Evolutionary conservation across 2,888 invertebrate genomes (phyloP).

Genomic region (Meandrusa payeni): DNA sequence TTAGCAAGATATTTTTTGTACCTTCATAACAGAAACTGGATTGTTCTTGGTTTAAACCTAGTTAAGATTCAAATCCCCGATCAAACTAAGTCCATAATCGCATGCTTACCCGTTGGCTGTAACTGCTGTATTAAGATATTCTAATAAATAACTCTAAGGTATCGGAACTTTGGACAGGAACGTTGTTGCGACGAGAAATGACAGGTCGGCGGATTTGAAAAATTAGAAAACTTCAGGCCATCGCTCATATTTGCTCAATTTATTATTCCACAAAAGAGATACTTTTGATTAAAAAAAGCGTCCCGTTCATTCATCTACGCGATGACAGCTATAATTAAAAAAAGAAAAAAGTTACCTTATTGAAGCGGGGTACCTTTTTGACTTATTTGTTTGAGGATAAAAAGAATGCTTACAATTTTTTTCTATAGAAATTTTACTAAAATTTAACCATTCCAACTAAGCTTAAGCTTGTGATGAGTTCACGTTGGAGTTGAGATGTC

Average conservation of each 20-base stretch:
- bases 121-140: too few relatives aligned
- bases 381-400: not conserved
- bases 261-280: constrained; percentile 9
- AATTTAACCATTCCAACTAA: too few relatives aligned
- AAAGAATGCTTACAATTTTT: too few relatives aligned
- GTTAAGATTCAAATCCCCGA: too few relatives aligned
- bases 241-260: constrained; percentile 9
- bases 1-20: too few relatives aligned
- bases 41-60: too few relatives aligned
- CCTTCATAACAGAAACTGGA: too few relatives aligned
- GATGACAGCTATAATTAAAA: constrained; percentile 3
- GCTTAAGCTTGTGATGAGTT: too few relatives aligned
- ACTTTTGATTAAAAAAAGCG: constrained; percentile 8
- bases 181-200: constrained; percentile 3
- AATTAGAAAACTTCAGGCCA: constrained; percentile 11
- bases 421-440: too few relatives aligned
- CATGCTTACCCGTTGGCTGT: too few relatives aligned
- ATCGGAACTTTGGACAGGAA: not conserved
- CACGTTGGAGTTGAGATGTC: too few relatives aligned
- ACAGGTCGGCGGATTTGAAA: constrained; percentile 6
- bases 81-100: too few relatives aligned
- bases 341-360: constrained; percentile 1
- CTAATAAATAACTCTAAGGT: not conserved
- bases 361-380: not conserved
- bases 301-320: not conserved